Evolutionary conservation across 2,113 vertebrate species (phyloP).

Genomic region (Greenwoodochromis staneri): DNA sequence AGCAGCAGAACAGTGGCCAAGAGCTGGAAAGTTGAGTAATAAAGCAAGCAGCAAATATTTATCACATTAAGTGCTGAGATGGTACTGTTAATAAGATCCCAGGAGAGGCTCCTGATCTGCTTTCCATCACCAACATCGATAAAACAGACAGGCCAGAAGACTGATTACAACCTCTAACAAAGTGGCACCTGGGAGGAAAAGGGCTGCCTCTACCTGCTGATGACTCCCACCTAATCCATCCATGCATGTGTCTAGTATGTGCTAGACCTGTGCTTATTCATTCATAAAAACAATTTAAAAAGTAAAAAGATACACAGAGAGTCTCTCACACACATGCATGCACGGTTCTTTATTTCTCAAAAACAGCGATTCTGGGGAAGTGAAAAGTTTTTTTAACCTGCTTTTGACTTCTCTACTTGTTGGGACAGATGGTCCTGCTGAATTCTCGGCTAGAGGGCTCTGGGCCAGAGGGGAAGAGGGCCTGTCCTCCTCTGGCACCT

Average conservation of each 20-base stretch:
- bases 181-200: conserved; percentile 45
- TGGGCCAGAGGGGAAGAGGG: conserved; percentile 66
- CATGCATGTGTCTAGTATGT: neutral
- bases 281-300: neutral
- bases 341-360: neutral
- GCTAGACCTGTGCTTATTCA: neutral
- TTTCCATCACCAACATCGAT: conserved; percentile 48
- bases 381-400: conserved; percentile 72
- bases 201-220: conserved; percentile 10
- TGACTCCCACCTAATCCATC: conserved; percentile 17
- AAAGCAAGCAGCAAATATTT: conserved; percentile 21
- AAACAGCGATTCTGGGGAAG: neutral
- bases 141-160: conserved; percentile 36
- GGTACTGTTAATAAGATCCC: conserved; percentile 46
- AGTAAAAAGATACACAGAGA: neutral
- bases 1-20: neutral
- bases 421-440: conserved; percentile 74
- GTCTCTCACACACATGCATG: neutral
- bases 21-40: neutral
- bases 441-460: conserved; percentile 75
- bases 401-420: conserved; percentile 81
- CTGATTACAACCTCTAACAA: conserved; percentile 60
- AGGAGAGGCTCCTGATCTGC: conserved; percentile 21
- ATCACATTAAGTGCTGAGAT: conserved; percentile 6
- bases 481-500: conserved; percentile 66